A percentile compares a stretch with the other conserved stretches of the same genome.
Conservation (phyloP, 2,797 vertebrate genomes). For the Melanotaenia parkinsoni region DNA sequence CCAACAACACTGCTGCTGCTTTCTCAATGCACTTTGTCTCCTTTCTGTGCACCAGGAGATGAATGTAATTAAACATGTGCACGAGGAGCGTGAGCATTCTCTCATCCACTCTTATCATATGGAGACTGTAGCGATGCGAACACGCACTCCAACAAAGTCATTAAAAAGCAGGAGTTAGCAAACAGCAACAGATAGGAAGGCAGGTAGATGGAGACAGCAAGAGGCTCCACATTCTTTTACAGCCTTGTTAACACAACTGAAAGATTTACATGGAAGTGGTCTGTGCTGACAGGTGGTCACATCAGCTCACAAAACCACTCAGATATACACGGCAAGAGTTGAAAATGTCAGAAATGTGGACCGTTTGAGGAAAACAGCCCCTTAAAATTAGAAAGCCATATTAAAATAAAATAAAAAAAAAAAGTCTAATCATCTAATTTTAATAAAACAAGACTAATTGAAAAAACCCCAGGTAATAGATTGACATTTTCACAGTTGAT, state of each 20-base stretch:
- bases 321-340: slow-evolving; percentile 5
- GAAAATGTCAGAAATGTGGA: not conserved
- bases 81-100: slow-evolving; percentile 13
- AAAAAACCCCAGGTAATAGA: slow-evolving; percentile 60
- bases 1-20: slow-evolving; percentile 51
- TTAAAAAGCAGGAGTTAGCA: slow-evolving; percentile 27
- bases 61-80: slow-evolving; percentile 35
- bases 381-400: slow-evolving; percentile 17
- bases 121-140: slow-evolving; percentile 22
- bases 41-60: slow-evolving; percentile 40
- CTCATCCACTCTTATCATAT: slow-evolving; percentile 22
- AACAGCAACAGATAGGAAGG: slow-evolving; percentile 50
- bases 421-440: slow-evolving; percentile 39
- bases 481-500: slow-evolving; percentile 72
- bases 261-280: slow-evolving; percentile 69
- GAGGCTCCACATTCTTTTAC: slow-evolving; percentile 82
- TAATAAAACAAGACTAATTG: slow-evolving; percentile 57
- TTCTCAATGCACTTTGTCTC: slow-evolving; percentile 94
- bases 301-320: slow-evolving; percentile 25
- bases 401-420: not conserved
- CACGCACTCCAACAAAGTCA: not conserved
- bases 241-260: slow-evolving; percentile 65
- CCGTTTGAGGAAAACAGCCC: not conserved
- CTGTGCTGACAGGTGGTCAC: slow-evolving; percentile 44
- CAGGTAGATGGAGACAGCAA: slow-evolving; percentile 51